A percentile compares a stretch with the other conserved stretches of the same genome.
Evolutionary conservation across 2,797 vertebrate genomes (phyloP).

Genomic region (Denticeps clupeoides): DNA sequence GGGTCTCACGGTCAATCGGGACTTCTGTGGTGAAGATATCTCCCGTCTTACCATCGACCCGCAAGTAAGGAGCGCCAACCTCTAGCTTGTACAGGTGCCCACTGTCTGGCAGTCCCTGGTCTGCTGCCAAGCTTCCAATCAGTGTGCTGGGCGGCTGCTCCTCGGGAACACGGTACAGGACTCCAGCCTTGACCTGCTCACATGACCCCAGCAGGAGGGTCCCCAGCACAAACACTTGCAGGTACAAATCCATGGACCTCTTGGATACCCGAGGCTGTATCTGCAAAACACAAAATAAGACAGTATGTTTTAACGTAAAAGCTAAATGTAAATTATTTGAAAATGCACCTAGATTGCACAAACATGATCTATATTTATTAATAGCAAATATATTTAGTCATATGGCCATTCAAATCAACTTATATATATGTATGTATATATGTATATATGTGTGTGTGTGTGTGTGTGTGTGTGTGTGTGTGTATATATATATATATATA

Average conservation of each 20-base stretch:
- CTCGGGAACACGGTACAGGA: conserved; percentile 82
- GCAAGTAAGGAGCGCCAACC: conserved; percentile 83
- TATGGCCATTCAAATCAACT: too few relatives aligned
- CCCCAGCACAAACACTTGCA: conserved; percentile 49
- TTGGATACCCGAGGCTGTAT: conserved; percentile 40
- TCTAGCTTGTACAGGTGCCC: conserved; percentile 96
- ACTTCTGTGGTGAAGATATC: conserved; percentile 97
- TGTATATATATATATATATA: too few relatives aligned
- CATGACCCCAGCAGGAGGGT: conserved; percentile 47
- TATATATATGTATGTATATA: too few relatives aligned
- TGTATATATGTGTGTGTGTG: too few relatives aligned
- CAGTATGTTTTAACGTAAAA: conserved; percentile 15
- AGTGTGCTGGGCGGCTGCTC: conserved; percentile 93
- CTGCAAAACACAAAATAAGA: conserved; percentile 44
- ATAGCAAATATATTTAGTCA: too few relatives aligned
- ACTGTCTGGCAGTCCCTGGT: conserved; percentile 86
- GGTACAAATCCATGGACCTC: conserved; percentile 58
- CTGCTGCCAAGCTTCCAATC: conserved; percentile 88
- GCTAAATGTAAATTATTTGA: too few relatives aligned
- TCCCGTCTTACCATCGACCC: conserved; percentile 92
- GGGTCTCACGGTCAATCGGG: conserved; percentile 86
- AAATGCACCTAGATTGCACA: too few relatives aligned
- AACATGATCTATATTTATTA: too few relatives aligned
- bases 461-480: too few relatives aligned
- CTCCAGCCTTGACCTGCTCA: conserved; percentile 43